These are phyloP conservation scores for Scaptomyza hsui DNA, from an alignment of 1,140 invertebrate species.

Conservation along the genomic window DNA sequence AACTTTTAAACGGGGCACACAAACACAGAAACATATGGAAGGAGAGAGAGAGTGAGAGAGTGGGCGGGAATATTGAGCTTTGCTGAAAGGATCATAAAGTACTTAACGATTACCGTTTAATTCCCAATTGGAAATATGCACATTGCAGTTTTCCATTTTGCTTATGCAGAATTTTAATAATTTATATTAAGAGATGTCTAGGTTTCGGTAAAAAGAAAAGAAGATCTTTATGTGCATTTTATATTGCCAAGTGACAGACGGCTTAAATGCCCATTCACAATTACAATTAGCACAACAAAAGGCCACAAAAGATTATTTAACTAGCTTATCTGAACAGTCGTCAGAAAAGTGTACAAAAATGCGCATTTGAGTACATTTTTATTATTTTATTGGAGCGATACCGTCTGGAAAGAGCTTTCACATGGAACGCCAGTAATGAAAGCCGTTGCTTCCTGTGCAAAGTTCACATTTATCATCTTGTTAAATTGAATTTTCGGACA, in stretches of 20 bases:
- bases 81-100: constrained; percentile 10
- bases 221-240: background rate
- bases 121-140: constrained; percentile 2
- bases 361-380: constrained; percentile 13
- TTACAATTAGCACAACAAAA: constrained; percentile 35
- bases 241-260: constrained; percentile 17
- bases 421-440: constrained; percentile 12
- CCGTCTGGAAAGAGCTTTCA: constrained; percentile 10
- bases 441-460: constrained; percentile 10
- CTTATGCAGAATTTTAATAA: no score
- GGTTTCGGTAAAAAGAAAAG: background rate
- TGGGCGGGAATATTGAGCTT: background rate
- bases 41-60: background rate
- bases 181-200: no score
- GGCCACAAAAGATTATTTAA: constrained; percentile 28
- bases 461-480: constrained; percentile 25
- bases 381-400: constrained; percentile 3
- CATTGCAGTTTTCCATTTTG: background rate
- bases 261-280: constrained; percentile 42
- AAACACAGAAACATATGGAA: background rate
- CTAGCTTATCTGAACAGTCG: constrained; percentile 22
- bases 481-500: background rate
- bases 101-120: background rate
- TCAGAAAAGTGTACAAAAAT: constrained; percentile 24
- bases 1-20: constrained; percentile 12